Evolutionary conservation across 2,888 invertebrate species (phyloP), one percentile per base, ranked within the genome.

Genomic region (Lymantria monacha): DNA sequence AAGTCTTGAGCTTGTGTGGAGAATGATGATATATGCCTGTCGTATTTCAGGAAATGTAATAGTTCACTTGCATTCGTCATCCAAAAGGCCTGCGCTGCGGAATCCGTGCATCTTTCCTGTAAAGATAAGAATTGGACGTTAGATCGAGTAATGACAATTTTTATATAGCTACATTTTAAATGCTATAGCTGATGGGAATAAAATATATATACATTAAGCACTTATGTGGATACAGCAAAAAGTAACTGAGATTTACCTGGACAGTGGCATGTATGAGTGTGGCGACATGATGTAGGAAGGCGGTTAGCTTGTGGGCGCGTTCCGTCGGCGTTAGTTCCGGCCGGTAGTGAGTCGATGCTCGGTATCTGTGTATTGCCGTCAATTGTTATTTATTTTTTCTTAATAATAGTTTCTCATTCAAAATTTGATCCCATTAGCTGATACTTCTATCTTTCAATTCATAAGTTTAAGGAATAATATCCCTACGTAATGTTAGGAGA

Each of bases 41-140:
- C 99, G 71, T 96, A 97, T 85, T 99, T 99, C 37, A 99, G 91
- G 88, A 99, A 98, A 85, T 99, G 98, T 45, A 99, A 88, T 51
- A 99, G 92, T 88, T 99, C 99, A 40, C 98, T 98, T 10, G 98
- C 96, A 79, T 99, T 99, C 11, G 99, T 98, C 93, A 99, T 94
- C 99, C 99, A 99, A 76, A 98, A 97, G 0, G 98, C 97, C 67
- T 97, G 93, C 7, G 96, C 95, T 14, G 95, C 95, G 0, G 97
- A 96, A 78, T 97, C 97, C 56, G 95, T 94, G 79, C 97, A 96
- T 52, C 97, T 93, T 74, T 97, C 97, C 93, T 96, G 79, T 0
- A 87, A 83, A 43, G 40, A 61, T 40, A 48, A 50, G 38, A 10
- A 36, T 2, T 22, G 22, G 22, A 22, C 22, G 22, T 22, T 5